Percentiles rank a stretch among this genome's conserved stretches.
phyloP scores from a whole-genome alignment of 2,888 invertebrate species.

The Tetrapedia diversipes region DNA sequence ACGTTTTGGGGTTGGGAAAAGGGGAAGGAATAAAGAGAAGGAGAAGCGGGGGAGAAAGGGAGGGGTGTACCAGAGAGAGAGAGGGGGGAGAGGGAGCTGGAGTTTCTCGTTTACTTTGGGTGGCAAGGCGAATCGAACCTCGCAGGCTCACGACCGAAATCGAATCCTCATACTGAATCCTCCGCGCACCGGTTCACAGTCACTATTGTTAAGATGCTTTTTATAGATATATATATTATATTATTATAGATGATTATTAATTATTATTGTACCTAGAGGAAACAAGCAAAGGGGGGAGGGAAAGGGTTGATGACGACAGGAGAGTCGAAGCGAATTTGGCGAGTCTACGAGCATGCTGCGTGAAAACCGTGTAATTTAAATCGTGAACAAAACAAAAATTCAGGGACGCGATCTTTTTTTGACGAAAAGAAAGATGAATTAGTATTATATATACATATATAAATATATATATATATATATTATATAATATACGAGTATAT shows the following conservation, averaged over 20 bases:
- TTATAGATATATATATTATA: slow-evolving; percentile 65
- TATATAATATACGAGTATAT: slow-evolving; percentile 55
- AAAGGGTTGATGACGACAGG: neutral
- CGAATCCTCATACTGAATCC: slow-evolving; percentile 37
- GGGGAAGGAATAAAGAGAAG: neutral
- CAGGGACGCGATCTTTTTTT: slow-evolving; percentile 66
- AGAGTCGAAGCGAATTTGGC: slow-evolving; percentile 1
- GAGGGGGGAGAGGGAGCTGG: neutral
- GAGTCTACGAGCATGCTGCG: slow-evolving; percentile 33
- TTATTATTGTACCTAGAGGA: slow-evolving; percentile 56
- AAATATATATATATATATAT: slow-evolving; percentile 40
- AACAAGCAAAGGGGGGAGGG: neutral
- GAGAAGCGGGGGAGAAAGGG: neutral
- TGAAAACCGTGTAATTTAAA: slow-evolving; percentile 49
- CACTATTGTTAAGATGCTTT: slow-evolving; percentile 75
- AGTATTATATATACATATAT: slow-evolving; percentile 59
- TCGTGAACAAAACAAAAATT: slow-evolving; percentile 64
- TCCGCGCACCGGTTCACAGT: slow-evolving; percentile 72
- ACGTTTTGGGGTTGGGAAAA: neutral
- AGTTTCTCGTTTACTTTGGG: slow-evolving; percentile 30
- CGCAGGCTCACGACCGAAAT: slow-evolving; percentile 19
- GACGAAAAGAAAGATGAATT: slow-evolving; percentile 37
- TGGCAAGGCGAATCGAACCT: slow-evolving; percentile 16
- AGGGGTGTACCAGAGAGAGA: too few relatives aligned
- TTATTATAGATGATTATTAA: slow-evolving; percentile 58